phyloP scores from a whole-genome alignment of 1,140 invertebrate genomes.

The Bombus sylvicola region DNA sequence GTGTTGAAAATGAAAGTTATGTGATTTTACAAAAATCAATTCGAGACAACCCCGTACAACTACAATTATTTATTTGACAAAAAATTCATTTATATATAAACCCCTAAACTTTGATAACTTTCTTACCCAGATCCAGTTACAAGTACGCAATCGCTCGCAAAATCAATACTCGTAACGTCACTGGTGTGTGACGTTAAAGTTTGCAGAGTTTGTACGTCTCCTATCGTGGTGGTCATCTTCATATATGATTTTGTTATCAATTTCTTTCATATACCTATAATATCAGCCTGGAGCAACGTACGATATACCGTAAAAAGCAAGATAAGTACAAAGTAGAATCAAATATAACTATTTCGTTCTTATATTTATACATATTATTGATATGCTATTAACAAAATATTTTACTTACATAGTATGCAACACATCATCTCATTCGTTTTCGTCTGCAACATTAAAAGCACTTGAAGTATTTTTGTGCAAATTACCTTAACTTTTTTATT shows the following conservation, averaged over 20 bases:
- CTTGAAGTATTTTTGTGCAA: not conserved
- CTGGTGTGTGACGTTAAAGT: slow-evolving; percentile 84
- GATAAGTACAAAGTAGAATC: not conserved
- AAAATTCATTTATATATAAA: not conserved
- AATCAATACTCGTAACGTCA: slow-evolving; percentile 87
- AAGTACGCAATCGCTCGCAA: slow-evolving; percentile 84
- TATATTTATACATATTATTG: not conserved
- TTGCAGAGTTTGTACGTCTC: slow-evolving; percentile 81
- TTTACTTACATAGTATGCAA: not conserved
- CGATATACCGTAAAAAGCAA: too few species aligned
- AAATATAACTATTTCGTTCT: not conserved
- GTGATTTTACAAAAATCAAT: too few species aligned
- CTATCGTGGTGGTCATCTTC: slow-evolving; percentile 53
- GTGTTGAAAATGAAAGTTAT: too few species aligned
- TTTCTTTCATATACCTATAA: not conserved
- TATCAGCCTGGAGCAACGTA: too few species aligned
- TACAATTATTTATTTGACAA: not conserved
- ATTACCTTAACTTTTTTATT: not conserved
- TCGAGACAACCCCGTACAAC: not conserved
- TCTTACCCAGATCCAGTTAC: slow-evolving; percentile 86
- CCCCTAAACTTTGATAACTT: not conserved
- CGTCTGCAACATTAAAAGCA: not conserved
- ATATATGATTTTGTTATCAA: not conserved
- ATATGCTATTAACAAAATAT: not conserved
- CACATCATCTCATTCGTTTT: not conserved